Conservation (phyloP, 35 echinoderm and acorn worm species). For the Chiridota heheva region DNA sequence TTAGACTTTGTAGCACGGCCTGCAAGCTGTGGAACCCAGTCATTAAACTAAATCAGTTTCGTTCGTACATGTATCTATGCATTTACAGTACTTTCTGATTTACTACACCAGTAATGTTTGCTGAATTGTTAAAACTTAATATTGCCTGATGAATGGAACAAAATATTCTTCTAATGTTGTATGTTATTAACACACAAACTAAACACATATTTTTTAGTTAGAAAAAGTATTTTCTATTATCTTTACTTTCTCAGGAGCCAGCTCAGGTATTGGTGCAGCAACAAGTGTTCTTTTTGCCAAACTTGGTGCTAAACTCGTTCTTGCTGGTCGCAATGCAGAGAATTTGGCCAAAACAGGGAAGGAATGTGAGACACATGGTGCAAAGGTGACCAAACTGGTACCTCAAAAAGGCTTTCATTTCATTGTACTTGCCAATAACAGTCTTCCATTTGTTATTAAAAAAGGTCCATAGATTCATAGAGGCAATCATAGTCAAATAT, state of each 20-base stretch:
- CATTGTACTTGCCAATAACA: background rate
- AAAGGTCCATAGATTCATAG: background rate
- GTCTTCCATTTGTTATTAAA: background rate
- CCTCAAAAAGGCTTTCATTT: background rate
- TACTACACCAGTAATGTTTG: no score
- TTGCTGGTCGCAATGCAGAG: conserved; percentile 74
- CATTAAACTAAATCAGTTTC: no score
- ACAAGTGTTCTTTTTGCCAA: conserved; percentile 94
- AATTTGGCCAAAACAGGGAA: conserved; percentile 84
- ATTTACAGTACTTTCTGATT: no score
- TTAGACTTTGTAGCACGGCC: no score
- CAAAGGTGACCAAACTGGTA: conserved; percentile 12
- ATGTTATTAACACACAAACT: no score
- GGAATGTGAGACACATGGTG: conserved; percentile 61
- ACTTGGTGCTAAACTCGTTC: conserved; percentile 74
- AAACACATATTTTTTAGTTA: no score
- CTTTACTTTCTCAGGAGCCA: conserved; percentile 68
- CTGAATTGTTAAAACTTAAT: background rate
- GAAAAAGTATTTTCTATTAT: no score
- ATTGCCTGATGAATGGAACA: no score
- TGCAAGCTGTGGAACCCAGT: no score
- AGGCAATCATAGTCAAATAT: no score
- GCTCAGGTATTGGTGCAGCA: conserved; percentile 93
- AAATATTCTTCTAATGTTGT: no score
- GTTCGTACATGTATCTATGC: no score